Percentiles rank a stretch among this genome's conserved stretches.
Conservation (phyloP, 64 coral and sea anemone species). For the Acropora tenuis region DNA sequence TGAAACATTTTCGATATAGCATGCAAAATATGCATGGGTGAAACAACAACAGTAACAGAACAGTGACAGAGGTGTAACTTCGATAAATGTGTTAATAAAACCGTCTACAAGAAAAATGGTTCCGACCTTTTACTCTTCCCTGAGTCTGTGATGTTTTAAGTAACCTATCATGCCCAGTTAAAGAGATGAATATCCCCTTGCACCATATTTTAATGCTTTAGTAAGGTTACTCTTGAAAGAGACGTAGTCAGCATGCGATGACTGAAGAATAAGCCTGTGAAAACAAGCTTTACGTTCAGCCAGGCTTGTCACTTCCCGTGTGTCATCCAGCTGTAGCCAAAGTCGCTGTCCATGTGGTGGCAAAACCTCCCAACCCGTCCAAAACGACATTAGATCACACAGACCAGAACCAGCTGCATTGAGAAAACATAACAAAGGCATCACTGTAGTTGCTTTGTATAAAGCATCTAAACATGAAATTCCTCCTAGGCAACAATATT, state of each 20-base stretch:
- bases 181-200: slow-evolving; percentile 9
- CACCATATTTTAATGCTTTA: slow-evolving; percentile 23
- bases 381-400: slow-evolving; percentile 16
- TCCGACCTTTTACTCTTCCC: not conserved
- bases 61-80: not conserved
- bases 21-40: slow-evolving; percentile 1
- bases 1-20: no score
- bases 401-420: slow-evolving; percentile 21
- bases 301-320: not conserved
- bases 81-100: no score
- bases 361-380: slow-evolving; percentile 21
- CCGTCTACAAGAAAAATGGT: not conserved
- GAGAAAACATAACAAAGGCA: slow-evolving; percentile 10
- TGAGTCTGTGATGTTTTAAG: not conserved
- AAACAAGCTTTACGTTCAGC: slow-evolving; percentile 33
- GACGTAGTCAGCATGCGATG: not conserved
- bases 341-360: slow-evolving; percentile 17
- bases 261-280: slow-evolving; percentile 18
- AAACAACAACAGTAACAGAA: slow-evolving; percentile 2
- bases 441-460: not conserved
- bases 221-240: not conserved
- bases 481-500: slow-evolving; percentile 29
- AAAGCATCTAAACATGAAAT: slow-evolving; percentile 25
- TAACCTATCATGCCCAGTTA: not conserved
- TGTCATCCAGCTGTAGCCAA: slow-evolving; percentile 23